Evolutionary conservation across 2,888 invertebrate genomes (phyloP).

Genomic region (Nomada ruficornis): DNA sequence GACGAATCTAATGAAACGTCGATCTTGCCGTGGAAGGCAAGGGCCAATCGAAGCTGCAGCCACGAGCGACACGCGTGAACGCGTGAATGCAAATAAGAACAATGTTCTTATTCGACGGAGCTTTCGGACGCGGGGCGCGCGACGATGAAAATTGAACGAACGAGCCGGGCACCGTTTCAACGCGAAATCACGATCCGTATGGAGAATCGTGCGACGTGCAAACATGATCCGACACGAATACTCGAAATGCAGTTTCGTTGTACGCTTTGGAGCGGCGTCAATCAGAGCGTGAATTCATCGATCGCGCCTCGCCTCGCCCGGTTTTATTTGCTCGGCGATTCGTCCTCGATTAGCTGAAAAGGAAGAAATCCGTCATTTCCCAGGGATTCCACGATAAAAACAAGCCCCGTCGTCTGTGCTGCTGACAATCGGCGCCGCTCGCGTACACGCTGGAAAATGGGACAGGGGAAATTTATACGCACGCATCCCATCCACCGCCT

Average conservation of each 20-base stretch:
- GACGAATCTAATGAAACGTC: slow-evolving; percentile 33
- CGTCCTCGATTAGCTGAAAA: slow-evolving; percentile 44
- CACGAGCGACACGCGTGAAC: neutral
- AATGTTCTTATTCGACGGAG: neutral
- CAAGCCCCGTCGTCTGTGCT: slow-evolving; percentile 9
- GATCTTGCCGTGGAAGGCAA: slow-evolving; percentile 15
- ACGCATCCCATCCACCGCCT: slow-evolving; percentile 7
- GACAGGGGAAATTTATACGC: slow-evolving; percentile 41
- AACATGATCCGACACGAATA: slow-evolving; percentile 47
- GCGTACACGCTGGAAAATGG: slow-evolving; percentile 39
- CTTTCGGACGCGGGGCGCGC: neutral
- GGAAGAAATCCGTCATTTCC: slow-evolving; percentile 51
- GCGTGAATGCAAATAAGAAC: slow-evolving; percentile 10
- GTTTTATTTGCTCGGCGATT: slow-evolving; percentile 21
- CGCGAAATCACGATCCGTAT: slow-evolving; percentile 29
- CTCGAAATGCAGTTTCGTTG: slow-evolving; percentile 55
- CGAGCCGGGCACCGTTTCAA: slow-evolving; percentile 8
- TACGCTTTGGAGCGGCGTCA: slow-evolving; percentile 59
- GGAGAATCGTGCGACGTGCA: slow-evolving; percentile 23
- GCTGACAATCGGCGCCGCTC: slow-evolving; percentile 36
- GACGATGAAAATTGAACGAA: slow-evolving; percentile 16
- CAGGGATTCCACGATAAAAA: slow-evolving; percentile 32
- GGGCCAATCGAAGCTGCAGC: neutral
- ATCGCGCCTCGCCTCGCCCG: slow-evolving; percentile 32
- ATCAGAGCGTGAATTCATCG: slow-evolving; percentile 57